These are phyloP conservation scores for Globodera ellingtonae DNA, from an alignment of 1,140 invertebrate species.

Conservation along the genomic window DNA sequence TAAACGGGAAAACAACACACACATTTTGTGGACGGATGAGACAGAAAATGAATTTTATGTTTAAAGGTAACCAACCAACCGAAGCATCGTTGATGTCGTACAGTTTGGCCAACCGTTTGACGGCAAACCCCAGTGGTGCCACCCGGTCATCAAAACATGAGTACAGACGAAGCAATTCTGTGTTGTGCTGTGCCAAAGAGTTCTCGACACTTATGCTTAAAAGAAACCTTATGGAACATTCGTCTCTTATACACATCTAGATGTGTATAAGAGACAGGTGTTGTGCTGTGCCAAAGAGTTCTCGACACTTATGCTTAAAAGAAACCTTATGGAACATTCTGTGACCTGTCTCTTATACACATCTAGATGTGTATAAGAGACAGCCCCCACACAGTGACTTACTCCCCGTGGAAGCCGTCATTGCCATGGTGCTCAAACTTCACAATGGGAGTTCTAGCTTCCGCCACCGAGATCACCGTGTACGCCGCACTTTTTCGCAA, in stretches of 20 bases:
- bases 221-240: no score
- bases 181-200: constrained; percentile 26
- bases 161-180: constrained; percentile 29
- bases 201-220: constrained; percentile 19
- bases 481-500: constrained; percentile 7
- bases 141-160: constrained; percentile 25
- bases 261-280: no score
- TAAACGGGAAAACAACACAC: background rate
- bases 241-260: no score
- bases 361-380: no score
- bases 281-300: constrained; percentile 31
- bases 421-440: constrained; percentile 19
- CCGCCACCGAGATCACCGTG: background rate
- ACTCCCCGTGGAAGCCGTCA: constrained; percentile 14
- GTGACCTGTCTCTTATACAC: no score
- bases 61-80: background rate
- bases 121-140: constrained; percentile 28
- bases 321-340: no score
- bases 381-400: background rate
- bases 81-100: constrained; percentile 31
- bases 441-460: constrained; percentile 27
- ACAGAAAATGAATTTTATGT: background rate
- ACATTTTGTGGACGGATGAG: background rate
- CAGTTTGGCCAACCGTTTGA: constrained; percentile 26
- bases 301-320: constrained; percentile 6